Percentiles rank a stretch among this genome's conserved stretches.
phyloP scores from a whole-genome alignment of 2,888 invertebrate genomes.

The Corythucha ciliata region DNA sequence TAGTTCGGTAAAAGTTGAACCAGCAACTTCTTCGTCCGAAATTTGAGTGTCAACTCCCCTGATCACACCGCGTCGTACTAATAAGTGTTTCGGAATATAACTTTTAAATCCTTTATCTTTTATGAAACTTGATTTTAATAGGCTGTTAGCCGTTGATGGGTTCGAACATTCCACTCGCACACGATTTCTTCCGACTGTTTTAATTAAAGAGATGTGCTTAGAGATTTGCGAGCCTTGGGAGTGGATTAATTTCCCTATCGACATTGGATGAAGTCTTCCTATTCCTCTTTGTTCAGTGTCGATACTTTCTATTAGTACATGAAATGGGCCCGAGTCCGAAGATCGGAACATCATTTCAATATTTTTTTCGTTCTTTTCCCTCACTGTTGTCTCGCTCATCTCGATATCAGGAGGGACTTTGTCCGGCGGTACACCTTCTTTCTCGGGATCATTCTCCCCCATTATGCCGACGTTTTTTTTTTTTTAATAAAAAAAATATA shows the following conservation, averaged over 20 bases:
- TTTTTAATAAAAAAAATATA: too few species aligned
- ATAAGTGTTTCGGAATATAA: slow-evolving; percentile 1
- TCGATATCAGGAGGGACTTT: too few species aligned
- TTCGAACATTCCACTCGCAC: neutral
- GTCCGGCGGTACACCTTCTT: too few species aligned
- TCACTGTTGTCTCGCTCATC: too few species aligned
- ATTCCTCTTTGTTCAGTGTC: neutral
- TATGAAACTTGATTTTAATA: neutral
- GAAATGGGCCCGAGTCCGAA: slow-evolving; percentile 1
- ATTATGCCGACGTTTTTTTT: too few species aligned
- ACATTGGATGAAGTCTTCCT: slow-evolving; percentile 4
- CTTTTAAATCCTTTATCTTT: neutral
- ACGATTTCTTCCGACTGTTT: neutral
- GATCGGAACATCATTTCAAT: too few species aligned
- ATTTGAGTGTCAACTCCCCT: slow-evolving; percentile 2
- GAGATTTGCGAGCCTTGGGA: neutral
- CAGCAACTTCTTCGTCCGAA: slow-evolving; percentile 3
- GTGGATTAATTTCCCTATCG: slow-evolving; percentile 8
- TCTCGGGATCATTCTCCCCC: too few species aligned
- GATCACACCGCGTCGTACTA: neutral
- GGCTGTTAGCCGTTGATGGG: neutral
- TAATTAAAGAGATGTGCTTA: neutral
- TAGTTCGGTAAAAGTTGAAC: too few species aligned
- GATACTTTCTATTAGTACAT: slow-evolving; percentile 4
- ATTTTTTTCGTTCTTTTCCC: too few species aligned